Conservation (phyloP, 1,140 invertebrate species). For the Chironomus tepperi region DNA sequence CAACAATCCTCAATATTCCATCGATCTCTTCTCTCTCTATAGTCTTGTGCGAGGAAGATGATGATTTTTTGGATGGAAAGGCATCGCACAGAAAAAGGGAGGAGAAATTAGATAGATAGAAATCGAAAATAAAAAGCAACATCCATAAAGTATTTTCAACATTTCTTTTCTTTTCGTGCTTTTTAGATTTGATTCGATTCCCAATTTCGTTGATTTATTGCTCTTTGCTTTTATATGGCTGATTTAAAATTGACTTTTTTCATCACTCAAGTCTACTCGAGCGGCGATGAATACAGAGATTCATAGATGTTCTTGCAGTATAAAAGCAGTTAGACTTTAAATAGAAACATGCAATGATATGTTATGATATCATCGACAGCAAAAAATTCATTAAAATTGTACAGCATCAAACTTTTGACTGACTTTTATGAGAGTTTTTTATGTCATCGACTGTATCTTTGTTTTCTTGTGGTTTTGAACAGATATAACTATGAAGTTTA, state of each 20-base stretch:
- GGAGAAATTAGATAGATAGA: too few species aligned
- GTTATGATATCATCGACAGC: neutral
- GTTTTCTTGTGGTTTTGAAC: neutral
- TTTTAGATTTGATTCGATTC: neutral
- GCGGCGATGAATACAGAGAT: neutral
- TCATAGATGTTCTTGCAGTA: neutral
- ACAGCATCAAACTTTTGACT: too few species aligned
- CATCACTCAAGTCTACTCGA: neutral
- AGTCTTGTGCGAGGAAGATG: neutral
- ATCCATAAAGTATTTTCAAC: neutral
- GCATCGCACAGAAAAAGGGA: too few species aligned
- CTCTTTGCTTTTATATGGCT: slow-evolving; percentile 2
- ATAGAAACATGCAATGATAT: neutral
- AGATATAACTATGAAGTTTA: slow-evolving; percentile 19
- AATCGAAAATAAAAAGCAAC: neutral
- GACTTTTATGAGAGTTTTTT: neutral
- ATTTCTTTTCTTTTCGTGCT: too few species aligned
- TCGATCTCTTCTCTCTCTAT: neutral
- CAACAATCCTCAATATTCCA: neutral
- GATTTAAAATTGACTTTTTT: slow-evolving; percentile 14
- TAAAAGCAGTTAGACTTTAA: neutral
- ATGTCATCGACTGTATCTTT: neutral
- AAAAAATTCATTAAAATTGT: slow-evolving; percentile 1
- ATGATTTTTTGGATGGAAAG: too few species aligned
- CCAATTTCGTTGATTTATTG: slow-evolving; percentile 13